Evolutionary conservation across 2,797 vertebrate species (phyloP), one percentile per base, ranked within the genome.

Genomic region (Pipistrellus kuhlii): DNA sequence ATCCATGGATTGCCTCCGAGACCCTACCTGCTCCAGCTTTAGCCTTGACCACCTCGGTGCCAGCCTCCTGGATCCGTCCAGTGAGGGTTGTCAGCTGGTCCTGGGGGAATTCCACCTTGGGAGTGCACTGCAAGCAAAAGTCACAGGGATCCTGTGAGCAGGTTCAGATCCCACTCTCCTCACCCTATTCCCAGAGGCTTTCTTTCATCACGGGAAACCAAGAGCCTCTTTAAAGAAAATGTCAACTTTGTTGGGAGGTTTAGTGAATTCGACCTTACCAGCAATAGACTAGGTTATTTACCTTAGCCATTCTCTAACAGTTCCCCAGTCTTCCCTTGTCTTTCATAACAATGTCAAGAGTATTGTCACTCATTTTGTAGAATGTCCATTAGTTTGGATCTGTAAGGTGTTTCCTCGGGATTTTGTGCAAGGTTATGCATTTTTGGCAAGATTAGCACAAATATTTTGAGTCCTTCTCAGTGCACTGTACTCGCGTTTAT

Each of bases 41-140:
- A 64, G 99, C 99, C 96, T 99, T 99, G 72, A 99, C 99, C 88
- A 99, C 99, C 97, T 99, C 99, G 0, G 99, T 99, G 88, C 99
- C 99, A 0, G 99, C 99, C 88, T 99, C 99, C 97, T 99, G 99
- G 98, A 99, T 99, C 90, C 99, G 98, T 44, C 95, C 98, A 0
- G 98, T 99, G 94, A 99, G 98, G 0, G 99, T 93, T 0, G 98
- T 88, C 95, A 99, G 98, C 90, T 99, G 98, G 95, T 99, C 99
- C 90, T 99, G 98, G 14, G 99, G 99, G 81, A 99, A 99, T 89
- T 99, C 99, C 27, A 99, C 99, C 95, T 99, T 99, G 2, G 99
- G 99, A 1, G 99, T 99, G 95, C 99, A 99, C 98, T 99, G 88
- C 5, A 97, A 84, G 38, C 23, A 71, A 94, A 71, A 66, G 62